A percentile compares a stretch with the other conserved stretches of the same genome.
Conservation (phyloP, 2,888 invertebrate species). For the Drosophila gaucha region DNA sequence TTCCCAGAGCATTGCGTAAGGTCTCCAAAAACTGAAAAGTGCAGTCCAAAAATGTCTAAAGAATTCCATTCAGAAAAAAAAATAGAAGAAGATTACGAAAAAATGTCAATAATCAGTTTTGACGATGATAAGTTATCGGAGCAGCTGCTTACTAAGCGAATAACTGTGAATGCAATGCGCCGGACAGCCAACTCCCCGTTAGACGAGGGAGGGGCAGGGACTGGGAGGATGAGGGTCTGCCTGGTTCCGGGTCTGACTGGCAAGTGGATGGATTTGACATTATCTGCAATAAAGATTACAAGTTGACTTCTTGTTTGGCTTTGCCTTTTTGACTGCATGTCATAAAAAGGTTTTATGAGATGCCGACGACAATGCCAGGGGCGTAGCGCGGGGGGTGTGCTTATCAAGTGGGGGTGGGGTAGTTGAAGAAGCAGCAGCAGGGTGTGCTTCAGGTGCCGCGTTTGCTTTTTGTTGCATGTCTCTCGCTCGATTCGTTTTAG, state of each 20-base stretch:
- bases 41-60: background rate
- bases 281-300: constrained; percentile 77
- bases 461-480: constrained; percentile 48
- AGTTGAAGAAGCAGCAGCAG: background rate
- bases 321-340: constrained; percentile 67
- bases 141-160: constrained; percentile 21
- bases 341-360: constrained; percentile 73
- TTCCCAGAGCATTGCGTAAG: constrained; percentile 35
- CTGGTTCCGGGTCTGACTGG: constrained; percentile 26
- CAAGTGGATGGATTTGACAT: constrained; percentile 76
- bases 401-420: background rate
- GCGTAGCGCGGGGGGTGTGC: background rate
- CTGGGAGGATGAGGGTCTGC: background rate
- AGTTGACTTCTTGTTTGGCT: constrained; percentile 74
- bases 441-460: background rate
- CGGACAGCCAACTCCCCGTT: constrained; percentile 17
- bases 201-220: background rate
- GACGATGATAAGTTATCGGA: constrained; percentile 61
- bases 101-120: constrained; percentile 64
- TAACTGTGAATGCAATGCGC: constrained; percentile 37
- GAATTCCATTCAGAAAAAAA: constrained; percentile 12
- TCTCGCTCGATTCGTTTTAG: constrained; percentile 67
- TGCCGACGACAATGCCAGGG: constrained; percentile 34
- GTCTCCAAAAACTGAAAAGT: constrained; percentile 1
- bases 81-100: constrained; percentile 29